A percentile compares a stretch with the other conserved stretches of the same genome.
Conservation (phyloP, 2,797 vertebrate species). For the Sebastes nivosus region DNA sequence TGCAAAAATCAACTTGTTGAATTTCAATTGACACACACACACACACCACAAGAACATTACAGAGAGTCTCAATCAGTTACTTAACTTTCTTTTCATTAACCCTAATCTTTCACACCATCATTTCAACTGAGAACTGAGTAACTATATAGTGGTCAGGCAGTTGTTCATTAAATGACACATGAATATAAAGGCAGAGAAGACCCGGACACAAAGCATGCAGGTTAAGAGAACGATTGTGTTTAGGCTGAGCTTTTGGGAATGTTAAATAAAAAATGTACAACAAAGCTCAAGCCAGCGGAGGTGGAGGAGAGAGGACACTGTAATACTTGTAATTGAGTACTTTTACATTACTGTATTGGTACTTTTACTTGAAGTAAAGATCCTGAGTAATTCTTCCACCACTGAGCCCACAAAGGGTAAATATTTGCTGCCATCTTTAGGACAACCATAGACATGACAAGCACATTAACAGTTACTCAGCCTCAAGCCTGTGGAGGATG, state of each 20-base stretch:
- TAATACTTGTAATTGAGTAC: background rate
- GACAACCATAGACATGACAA: background rate
- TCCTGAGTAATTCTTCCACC: background rate
- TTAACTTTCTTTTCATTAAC: background rate
- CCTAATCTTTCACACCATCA: background rate
- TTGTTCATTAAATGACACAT: constrained; percentile 36
- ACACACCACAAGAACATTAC: too few species aligned
- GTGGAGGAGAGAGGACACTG: constrained; percentile 79
- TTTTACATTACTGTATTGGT: background rate
- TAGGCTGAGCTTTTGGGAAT: background rate
- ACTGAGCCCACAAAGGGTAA: background rate
- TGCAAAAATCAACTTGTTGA: too few species aligned
- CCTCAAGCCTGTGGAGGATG: too few species aligned
- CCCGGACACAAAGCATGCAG: too few species aligned
- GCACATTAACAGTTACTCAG: background rate
- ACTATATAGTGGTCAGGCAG: background rate
- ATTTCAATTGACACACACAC: too few species aligned
- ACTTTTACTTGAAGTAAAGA: background rate
- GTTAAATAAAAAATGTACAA: background rate
- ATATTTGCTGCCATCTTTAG: constrained; percentile 28
- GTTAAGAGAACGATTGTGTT: background rate
- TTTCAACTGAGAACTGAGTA: constrained; percentile 45
- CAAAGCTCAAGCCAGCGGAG: background rate
- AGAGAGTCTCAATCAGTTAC: too few species aligned
- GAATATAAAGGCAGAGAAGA: background rate